Percentiles rank a stretch among this genome's conserved stretches.
Conservation (phyloP, 2,888 invertebrate genomes). For the Keiferia lycopersicella region DNA sequence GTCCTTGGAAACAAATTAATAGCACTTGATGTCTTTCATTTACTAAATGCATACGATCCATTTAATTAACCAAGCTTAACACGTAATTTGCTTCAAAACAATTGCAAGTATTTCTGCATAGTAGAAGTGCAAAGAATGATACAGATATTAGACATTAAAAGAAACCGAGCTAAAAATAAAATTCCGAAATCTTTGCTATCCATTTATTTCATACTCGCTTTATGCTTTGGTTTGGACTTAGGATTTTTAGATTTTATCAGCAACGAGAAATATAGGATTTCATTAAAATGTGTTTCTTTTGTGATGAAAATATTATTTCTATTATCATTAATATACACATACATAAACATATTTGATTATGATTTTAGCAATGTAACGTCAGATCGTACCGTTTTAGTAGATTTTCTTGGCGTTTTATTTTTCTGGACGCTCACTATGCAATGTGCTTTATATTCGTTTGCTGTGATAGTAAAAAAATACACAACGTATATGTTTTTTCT, state of each 20-base stretch:
- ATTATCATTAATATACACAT: not conserved
- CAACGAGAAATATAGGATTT: not conserved
- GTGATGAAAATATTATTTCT: not conserved
- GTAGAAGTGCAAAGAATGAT: not conserved
- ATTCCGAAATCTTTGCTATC: not conserved
- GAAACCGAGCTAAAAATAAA: not conserved
- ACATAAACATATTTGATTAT: not conserved
- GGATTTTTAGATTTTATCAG: not conserved
- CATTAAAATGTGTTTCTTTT: not conserved
- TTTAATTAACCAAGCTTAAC: not conserved
- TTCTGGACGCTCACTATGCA: constrained; percentile 2
- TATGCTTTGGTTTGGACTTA: not conserved
- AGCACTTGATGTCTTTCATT: not conserved
- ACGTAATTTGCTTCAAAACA: not conserved
- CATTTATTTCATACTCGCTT: not conserved
- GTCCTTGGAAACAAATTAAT: not conserved
- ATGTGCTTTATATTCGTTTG: not conserved
- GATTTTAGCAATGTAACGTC: not conserved
- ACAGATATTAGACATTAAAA: not conserved
- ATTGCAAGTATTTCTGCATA: not conserved
- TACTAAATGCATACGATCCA: not conserved
- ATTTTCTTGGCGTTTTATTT: not conserved
- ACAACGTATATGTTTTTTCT: not conserved
- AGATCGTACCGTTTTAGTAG: not conserved
- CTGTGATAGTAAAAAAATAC: not conserved